phyloP scores from a whole-genome alignment of 2,797 vertebrate genomes.

The Lepus townsendii region DNA sequence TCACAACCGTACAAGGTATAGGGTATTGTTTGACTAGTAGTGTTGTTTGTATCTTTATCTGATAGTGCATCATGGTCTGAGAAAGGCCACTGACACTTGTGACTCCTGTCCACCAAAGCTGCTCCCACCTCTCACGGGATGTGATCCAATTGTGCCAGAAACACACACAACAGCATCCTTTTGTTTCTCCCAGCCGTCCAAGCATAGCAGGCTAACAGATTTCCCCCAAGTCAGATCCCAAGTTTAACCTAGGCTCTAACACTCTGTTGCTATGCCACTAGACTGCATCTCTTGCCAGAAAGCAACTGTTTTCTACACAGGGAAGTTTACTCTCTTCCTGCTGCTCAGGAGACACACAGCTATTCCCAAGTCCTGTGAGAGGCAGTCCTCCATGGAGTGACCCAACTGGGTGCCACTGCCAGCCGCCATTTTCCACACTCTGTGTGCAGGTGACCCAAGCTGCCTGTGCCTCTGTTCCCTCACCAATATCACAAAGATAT shows the following conservation, averaged over 20 bases:
- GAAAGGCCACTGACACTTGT: neutral
- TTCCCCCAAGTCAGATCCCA: neutral
- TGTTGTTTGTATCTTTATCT: neutral
- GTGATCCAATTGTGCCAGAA: no score
- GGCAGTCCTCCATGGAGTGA: neutral
- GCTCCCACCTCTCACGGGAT: accelerated
- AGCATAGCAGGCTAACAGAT: neutral
- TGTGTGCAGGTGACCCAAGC: neutral
- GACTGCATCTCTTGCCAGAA: neutral
- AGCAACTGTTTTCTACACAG: neutral
- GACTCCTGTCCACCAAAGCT: neutral
- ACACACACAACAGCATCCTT: neutral
- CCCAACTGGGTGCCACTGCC: neutral
- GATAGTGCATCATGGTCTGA: neutral
- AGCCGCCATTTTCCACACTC: neutral
- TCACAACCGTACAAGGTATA: no score
- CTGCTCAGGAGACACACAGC: neutral
- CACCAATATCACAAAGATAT: neutral
- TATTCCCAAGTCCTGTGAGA: neutral
- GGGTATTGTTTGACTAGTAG: no score
- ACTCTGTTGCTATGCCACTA: neutral
- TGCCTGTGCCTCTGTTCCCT: conserved; percentile 15
- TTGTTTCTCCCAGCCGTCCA: neutral
- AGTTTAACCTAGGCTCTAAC: neutral
- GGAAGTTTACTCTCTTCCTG: neutral